Evolutionary conservation across 2,888 invertebrate species (phyloP), one percentile per base, ranked within the genome.

Genomic region (Dascillus cervinus): DNA sequence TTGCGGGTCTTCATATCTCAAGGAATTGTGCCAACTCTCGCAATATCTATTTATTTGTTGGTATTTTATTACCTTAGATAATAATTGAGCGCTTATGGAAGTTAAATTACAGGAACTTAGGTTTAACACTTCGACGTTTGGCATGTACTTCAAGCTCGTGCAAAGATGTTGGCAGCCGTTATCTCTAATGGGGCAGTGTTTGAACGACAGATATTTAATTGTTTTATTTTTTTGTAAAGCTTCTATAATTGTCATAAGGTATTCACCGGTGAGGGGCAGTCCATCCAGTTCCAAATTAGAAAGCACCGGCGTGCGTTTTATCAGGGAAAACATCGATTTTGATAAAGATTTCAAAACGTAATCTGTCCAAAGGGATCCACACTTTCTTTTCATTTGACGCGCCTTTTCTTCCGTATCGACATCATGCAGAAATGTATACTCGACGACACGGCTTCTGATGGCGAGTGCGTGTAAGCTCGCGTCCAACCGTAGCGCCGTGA

Each of bases 11-110:
- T 80, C 73, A 55, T 85, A 86, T n/a, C 87, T 72, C 30, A 88
- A 58, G 4, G 85, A 84, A 46, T 81, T 79, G 41, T 82, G 78
- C 87, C 87, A 88, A 38, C 82, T 81, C 54, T 87, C 84, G 43
- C 82, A 81, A 55, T 80, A 85, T 30, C 86, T 73, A 34, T 76
- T 63, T 22, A 65, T 60, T 46, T 66, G 65, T 47, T 65, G 65
- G 32, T 52, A 58, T 43, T 78, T 80, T 19, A 83, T 69, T 50
- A 82, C 66, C 41, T 79, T 76, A 0, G 79, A 78, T 19, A 87
- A 65, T 29, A 72, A 69, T 1, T 70, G 64, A 1, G 80, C 83
- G 11, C 82, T 80, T 14, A 70, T 62, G 1, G 70, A 53, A 1
- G 76, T 75, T 6, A 87, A 56, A 8, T 78, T 75, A 57, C 86